Evolutionary conservation across 2,797 vertebrate species (phyloP), one percentile per base, ranked within the genome.

Genomic region (Margarornis squamiger): DNA sequence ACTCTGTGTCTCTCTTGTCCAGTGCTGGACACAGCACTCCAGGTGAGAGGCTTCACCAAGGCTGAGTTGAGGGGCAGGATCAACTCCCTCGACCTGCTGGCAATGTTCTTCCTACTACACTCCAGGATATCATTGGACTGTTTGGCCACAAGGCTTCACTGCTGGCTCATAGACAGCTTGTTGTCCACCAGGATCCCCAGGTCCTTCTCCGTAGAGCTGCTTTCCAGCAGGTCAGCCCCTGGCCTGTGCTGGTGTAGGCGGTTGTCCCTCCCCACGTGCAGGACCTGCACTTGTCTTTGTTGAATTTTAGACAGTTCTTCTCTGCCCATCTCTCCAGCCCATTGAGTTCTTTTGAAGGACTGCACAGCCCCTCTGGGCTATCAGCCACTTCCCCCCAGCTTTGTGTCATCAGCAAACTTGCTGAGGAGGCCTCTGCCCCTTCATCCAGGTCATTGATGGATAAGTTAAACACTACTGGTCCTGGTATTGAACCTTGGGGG

Each of bases 161-260:
- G 20, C n/a, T 66, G 67, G 43, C 13, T 79, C 45, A 45, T 12
- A 59, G 19, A n/a, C n/a, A 51, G 7, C 38, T 57, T 49, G 7
- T 1, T 58, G 38, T 38, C 6, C 52, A 39, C 13, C 20, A 26
- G 13, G 13, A 29, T 0, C 22, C 29, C 7, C 7, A 45, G 23
- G 16, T 18, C 13, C 24, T 52, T 66, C 29, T 66, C 20, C 9
- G 0, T n/a, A 59, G 38, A 80, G 29, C 38, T 52, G n/a, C 46
- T 26, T 52, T 1, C n/a, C 29, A 67, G 11, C 24, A 46, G 17
- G 1, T 34, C 46, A 4, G 3, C 1, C 2, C 27, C 2, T 10
- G 52, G 7, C 12, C 24, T 34, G 2, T 26, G 39, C 17, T 59
- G 21, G 8, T 46, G 20, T 6, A 4, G 8, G 38, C 4, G 7